A percentile compares a stretch with the other conserved stretches of the same genome.
phyloP scores from a whole-genome alignment of 2,113 vertebrate genomes.

The Pao palembangensis region DNA sequence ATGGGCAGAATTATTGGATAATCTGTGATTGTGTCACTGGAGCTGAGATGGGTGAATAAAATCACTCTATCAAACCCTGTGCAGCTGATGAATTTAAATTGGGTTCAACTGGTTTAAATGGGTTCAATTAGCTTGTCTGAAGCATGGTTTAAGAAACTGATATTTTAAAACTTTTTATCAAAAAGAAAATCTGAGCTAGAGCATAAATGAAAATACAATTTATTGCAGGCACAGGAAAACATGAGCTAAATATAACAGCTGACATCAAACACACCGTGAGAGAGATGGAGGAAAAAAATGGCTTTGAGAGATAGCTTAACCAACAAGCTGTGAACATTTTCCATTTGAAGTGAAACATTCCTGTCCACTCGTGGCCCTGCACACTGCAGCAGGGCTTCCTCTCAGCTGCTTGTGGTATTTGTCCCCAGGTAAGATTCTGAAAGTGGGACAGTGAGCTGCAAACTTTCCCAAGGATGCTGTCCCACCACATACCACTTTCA shows the following conservation, averaged over 20 bases:
- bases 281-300: neutral
- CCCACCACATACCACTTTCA: conserved; percentile 67
- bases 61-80: no score
- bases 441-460: conserved; percentile 72
- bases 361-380: conserved; percentile 64
- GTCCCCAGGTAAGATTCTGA: conserved; percentile 77
- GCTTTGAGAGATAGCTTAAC: conserved; percentile 51
- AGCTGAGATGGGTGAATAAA: no score
- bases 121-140: no score
- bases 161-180: no score
- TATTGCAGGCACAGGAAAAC: conserved; percentile 37
- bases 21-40: no score
- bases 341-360: conserved; percentile 78
- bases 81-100: no score
- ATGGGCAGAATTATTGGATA: no score
- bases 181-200: conserved; percentile 5
- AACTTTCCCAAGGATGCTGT: conserved; percentile 81
- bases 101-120: no score
- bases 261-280: conserved; percentile 21
- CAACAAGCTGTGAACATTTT: conserved; percentile 74
- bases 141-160: no score
- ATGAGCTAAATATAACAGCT: conserved; percentile 33
- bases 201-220: conserved; percentile 41
- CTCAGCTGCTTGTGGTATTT: conserved; percentile 79
- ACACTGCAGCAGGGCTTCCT: conserved; percentile 69